Percentiles rank a stretch among this genome's conserved stretches.
phyloP scores from a whole-genome alignment of 2,113 vertebrate genomes.

The Microtus ochrogaster region DNA sequence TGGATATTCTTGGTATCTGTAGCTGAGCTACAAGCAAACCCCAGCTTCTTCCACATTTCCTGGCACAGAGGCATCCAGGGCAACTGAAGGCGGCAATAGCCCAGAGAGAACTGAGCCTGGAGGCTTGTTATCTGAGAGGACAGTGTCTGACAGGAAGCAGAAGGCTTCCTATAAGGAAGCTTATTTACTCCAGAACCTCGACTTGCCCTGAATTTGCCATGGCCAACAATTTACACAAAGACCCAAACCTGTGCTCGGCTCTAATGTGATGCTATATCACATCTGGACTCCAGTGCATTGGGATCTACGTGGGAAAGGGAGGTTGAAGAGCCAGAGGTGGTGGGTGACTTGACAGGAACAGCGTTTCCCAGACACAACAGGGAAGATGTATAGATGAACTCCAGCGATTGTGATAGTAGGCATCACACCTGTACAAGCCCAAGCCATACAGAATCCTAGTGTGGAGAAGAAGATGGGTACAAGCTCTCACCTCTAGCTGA shows the following conservation, averaged over 20 bases:
- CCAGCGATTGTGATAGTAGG: too few species aligned
- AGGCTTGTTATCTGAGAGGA: neutral
- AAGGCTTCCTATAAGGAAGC: neutral
- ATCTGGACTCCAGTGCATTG: neutral
- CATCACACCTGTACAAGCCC: too few species aligned
- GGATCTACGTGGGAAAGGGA: neutral
- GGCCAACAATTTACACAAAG: neutral
- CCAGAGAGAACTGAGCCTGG: neutral
- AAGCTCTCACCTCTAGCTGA: too few species aligned
- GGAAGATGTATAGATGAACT: too few species aligned
- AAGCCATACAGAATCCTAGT: too few species aligned
- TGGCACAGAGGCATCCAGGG: neutral
- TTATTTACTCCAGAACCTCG: neutral
- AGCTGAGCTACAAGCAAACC: neutral
- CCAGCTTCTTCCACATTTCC: neutral
- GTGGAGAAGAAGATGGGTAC: too few species aligned
- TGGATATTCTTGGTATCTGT: neutral
- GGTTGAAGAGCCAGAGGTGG: neutral
- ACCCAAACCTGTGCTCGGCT: too few species aligned
- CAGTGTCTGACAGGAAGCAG: neutral
- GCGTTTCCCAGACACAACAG: neutral
- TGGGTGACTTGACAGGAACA: neutral
- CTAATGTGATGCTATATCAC: neutral
- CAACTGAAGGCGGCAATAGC: rapidly evolving
- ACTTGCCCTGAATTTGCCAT: neutral